phyloP scores from a whole-genome alignment of 2,113 vertebrate species.

The Bucco capensis region DNA sequence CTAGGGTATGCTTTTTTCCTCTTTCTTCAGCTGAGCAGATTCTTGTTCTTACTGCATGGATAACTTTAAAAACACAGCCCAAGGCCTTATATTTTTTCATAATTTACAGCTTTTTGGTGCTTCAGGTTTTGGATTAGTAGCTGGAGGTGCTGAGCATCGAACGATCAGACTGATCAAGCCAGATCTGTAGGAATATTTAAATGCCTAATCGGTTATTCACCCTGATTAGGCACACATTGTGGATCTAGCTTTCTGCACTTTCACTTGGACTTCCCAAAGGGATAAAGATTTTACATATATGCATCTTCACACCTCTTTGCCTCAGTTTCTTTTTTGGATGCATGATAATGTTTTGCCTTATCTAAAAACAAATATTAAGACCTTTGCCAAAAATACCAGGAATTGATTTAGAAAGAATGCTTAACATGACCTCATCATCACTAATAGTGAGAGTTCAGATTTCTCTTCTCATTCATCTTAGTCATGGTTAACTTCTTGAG shows the following conservation, averaged over 20 bases:
- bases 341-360: neutral
- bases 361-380: neutral
- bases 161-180: neutral
- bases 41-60: neutral
- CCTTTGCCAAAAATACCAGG: neutral
- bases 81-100: neutral
- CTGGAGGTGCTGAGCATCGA: neutral
- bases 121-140: neutral
- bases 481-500: neutral
- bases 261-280: neutral
- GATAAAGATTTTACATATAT: neutral
- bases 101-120: neutral
- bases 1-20: neutral
- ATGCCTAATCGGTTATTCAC: neutral
- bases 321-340: neutral
- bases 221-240: neutral
- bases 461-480: neutral
- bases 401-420: neutral
- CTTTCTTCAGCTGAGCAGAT: neutral
- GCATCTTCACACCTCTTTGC: neutral
- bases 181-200: neutral
- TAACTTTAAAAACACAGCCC: neutral
- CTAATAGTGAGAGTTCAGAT: neutral
- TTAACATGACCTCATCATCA: neutral
- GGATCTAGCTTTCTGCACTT: neutral